phyloP scores from a whole-genome alignment of 2,888 invertebrate genomes.

The Zhuqinia jingwanae region DNA sequence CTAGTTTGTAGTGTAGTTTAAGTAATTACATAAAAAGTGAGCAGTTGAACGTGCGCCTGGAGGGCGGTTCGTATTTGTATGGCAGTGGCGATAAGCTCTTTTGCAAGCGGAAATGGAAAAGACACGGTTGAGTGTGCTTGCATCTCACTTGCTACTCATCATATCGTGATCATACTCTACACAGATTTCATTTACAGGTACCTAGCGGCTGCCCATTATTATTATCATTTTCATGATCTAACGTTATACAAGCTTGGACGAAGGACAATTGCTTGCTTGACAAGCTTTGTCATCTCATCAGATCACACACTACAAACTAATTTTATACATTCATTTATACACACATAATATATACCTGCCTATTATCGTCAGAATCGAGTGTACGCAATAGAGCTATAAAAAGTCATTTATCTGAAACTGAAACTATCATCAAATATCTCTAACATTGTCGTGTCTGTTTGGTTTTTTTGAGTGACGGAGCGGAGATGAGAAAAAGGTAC shows the following conservation, averaged over 20 bases:
- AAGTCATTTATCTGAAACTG: too few relatives aligned
- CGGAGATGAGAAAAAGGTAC: background rate
- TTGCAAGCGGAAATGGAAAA: conserved; percentile 56
- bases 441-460: background rate
- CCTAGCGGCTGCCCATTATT: conserved; percentile 36
- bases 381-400: too few relatives aligned
- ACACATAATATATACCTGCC: too few relatives aligned
- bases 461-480: background rate
- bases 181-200: conserved; percentile 12
- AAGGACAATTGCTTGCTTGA: background rate
- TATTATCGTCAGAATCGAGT: too few relatives aligned
- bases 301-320: too few relatives aligned
- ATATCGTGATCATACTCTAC: background rate
- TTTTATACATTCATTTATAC: too few relatives aligned
- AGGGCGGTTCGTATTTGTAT: background rate
- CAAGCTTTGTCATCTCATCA: background rate
- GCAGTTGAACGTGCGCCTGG: background rate
- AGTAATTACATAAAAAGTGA: conserved; percentile 10
- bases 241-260: background rate
- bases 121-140: conserved; percentile 31
- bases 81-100: background rate
- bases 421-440: background rate
- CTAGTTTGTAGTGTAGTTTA: background rate
- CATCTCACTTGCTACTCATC: background rate
- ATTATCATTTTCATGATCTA: conserved; percentile 3